Evolutionary conservation across 2,113 vertebrate genomes (phyloP).

Genomic region (Oriolus oriolus): DNA sequence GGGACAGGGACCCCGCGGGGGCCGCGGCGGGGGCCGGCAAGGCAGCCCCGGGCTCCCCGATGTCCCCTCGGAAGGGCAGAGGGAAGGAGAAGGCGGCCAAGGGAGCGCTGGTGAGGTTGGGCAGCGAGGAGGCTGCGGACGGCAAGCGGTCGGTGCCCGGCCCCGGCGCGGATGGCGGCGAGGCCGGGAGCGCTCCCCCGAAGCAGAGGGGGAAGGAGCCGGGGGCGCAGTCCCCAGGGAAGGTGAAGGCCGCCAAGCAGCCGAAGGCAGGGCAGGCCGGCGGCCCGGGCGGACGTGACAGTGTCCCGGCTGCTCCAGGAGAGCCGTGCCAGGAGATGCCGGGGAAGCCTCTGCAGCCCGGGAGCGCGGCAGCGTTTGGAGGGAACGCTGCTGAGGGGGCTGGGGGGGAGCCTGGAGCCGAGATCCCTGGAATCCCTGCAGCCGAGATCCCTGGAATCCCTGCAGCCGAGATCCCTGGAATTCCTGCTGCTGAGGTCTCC

Average conservation of each 20-base stretch:
- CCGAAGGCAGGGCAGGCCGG: neutral
- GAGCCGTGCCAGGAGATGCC: neutral
- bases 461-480: neutral
- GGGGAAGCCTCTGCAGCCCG: neutral
- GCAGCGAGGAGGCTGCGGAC: neutral
- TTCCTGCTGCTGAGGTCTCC: neutral
- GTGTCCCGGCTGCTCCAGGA: fast-evolving
- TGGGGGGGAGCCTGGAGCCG: neutral
- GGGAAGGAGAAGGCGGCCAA: neutral
- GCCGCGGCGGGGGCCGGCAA: fast-evolving
- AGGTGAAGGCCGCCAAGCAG: neutral
- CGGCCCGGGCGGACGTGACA: neutral
- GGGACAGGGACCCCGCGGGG: neutral
- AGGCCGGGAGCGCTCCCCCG: fast-evolving
- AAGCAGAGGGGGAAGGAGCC: neutral
- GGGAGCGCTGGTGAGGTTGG: neutral
- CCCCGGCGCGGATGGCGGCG: fast-evolving
- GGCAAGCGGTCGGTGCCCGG: fast-evolving
- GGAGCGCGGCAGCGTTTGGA: fast-evolving
- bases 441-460: neutral
- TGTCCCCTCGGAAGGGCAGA: neutral
- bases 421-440: neutral
- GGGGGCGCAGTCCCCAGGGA: neutral
- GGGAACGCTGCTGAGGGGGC: neutral
- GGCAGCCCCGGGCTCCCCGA: neutral